Evolutionary conservation across 2,888 invertebrate species (phyloP).

Genomic region (Rhorus exstirpatorius): DNA sequence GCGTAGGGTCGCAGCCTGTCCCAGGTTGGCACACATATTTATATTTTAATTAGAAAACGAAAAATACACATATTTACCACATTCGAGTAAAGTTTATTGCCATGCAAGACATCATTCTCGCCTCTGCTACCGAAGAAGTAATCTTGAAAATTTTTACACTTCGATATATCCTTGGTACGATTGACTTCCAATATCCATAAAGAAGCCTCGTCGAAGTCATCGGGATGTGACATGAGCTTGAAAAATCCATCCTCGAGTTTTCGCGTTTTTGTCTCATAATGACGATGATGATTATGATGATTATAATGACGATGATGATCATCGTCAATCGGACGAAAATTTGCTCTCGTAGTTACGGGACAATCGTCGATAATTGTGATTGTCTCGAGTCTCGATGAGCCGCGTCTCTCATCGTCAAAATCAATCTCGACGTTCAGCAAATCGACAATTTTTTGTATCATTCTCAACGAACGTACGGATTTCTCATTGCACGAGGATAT

Average conservation of each 20-base stretch:
- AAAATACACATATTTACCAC: constrained; percentile 71
- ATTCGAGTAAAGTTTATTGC: constrained; percentile 67
- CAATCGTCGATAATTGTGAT: constrained; percentile 57
- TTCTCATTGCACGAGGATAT: constrained; percentile 74
- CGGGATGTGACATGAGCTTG: constrained; percentile 64
- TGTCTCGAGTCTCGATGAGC: constrained; percentile 57
- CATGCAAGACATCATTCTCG: constrained; percentile 37
- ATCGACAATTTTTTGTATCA: constrained; percentile 75
- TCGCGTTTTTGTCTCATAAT: constrained; percentile 20
- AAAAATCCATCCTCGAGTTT: constrained; percentile 61
- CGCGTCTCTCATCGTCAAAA: constrained; percentile 65
- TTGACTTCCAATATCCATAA: constrained; percentile 71
- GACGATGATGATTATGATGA: too few species aligned
- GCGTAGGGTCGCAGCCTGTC: too few species aligned
- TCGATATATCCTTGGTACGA: constrained; percentile 72
- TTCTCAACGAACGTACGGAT: constrained; percentile 73
- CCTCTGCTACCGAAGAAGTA: constrained; percentile 76
- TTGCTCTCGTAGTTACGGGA: constrained; percentile 57
- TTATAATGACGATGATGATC: too few species aligned
- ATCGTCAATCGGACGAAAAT: constrained; percentile 35
- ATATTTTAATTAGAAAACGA: too few species aligned
- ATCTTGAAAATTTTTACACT: constrained; percentile 71
- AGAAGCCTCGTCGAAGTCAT: constrained; percentile 65
- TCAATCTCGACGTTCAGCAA: constrained; percentile 75
- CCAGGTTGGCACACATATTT: too few species aligned